phyloP scores from a whole-genome alignment of 2,888 invertebrate genomes.

The Branchellion lobata region DNA sequence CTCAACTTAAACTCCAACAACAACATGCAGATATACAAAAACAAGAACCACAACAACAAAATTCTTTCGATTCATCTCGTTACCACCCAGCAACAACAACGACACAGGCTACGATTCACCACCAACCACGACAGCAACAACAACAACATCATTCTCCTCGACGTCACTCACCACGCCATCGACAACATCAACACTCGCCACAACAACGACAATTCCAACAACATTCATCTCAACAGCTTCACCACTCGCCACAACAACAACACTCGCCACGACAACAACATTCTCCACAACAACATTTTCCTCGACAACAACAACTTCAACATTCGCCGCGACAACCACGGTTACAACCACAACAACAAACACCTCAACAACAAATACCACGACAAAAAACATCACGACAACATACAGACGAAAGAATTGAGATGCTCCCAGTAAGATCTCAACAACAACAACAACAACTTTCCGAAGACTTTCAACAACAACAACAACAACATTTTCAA shows the following conservation, averaged over 20 bases:
- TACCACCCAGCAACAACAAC: constrained; percentile 4
- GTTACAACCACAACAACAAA: constrained; percentile 10
- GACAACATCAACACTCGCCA: constrained; percentile 25
- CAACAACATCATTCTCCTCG: background rate
- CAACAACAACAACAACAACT: constrained; percentile 18
- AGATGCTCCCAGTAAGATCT: background rate
- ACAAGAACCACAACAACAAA: background rate
- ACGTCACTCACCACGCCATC: background rate
- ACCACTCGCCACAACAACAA: background rate
- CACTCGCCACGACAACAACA: background rate
- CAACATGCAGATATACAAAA: background rate
- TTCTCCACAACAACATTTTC: background rate
- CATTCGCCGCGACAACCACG: background rate
- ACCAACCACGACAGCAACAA: constrained; percentile 6
- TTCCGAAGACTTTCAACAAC: background rate
- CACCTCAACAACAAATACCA: background rate
- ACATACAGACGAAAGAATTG: constrained; percentile 5
- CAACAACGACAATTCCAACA: background rate
- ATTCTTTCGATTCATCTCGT: background rate
- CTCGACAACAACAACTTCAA: constrained; percentile 11
- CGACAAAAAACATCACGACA: background rate
- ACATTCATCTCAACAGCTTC: too few species aligned
- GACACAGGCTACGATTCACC: constrained; percentile 15
- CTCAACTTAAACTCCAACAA: background rate
- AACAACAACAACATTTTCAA: constrained; percentile 32